Base-by-base conservation (phyloP, 2,888 invertebrate species). In the Lathronympha strigana region DNA sequence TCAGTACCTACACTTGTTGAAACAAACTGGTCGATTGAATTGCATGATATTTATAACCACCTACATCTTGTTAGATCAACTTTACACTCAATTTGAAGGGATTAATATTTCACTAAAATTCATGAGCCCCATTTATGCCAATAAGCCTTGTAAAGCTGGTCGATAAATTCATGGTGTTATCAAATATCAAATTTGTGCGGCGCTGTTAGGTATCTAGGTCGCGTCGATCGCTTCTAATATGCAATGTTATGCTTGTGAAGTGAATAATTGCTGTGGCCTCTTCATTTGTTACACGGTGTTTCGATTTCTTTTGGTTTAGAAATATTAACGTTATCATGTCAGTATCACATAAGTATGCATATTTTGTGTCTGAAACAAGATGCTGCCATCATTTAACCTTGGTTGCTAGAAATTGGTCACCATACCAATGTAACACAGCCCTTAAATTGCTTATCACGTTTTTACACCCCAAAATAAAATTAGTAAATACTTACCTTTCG, bases 131-230 rank as follows among this genome's bases (percentile, higher is more conserved):
- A 19, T 45, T 31, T n/a, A 45, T 40, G 25, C 25, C 40, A 54
- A 25, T 17, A 13, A 36, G 43, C 17, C 28, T 43, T 43, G 19
- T 55, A 55, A 36, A 28, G 31, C 19, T 50, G 6, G 36, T 17
- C 45, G 36, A 55, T 43, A 69, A 71, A 74, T 76, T 71, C 62
- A 70, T 71, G 71, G 72, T 72, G 71, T 73, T 77, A 73, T 77
- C 71, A 75, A 76, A 73, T 72, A 72, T 71, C 70, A 72, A 70
- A 72, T 70, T 72, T 63, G 58, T 60, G 58, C 49, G 57, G 64
- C 67, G 63, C 61, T 51, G 31, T 61, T 69, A 68, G 66, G 36
- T 66, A 78, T 74, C 72, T 78, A 63, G 79, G 80, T 73, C 76
- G 71, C 64, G 71, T 68, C 67, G 68, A 68, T 63, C 62, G 66